Evolutionary conservation across 2,797 vertebrate species (phyloP).

Genomic region (Anomalospiza imberbis): DNA sequence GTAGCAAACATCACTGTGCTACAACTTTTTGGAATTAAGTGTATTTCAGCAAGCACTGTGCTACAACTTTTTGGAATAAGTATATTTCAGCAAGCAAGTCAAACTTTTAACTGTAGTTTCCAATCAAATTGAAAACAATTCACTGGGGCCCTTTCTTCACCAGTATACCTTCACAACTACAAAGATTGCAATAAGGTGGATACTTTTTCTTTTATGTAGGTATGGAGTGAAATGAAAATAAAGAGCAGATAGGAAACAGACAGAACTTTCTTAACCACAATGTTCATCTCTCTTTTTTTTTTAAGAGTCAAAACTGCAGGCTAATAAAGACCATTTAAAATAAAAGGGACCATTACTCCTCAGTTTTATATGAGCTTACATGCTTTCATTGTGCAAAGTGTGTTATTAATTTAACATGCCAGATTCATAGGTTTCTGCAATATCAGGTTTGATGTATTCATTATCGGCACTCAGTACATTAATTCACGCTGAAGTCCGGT

Average conservation of each 20-base stretch:
- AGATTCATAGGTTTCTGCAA: conserved; percentile 99
- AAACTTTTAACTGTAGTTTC: neutral
- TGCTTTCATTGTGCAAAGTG: conserved; percentile 83
- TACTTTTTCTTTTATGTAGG: neutral
- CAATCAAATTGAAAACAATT: neutral
- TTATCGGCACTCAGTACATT: conserved; percentile 96
- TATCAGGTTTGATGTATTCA: conserved; percentile 94
- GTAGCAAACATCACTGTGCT: neutral
- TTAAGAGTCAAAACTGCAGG: conserved; percentile 74
- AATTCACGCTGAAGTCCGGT: conserved; percentile 95
- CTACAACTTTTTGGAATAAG: neutral
- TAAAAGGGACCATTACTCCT: conserved; percentile 83
- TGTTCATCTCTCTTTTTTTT: conserved; percentile 50
- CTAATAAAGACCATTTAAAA: conserved; percentile 83
- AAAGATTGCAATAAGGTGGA: neutral
- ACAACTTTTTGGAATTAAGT: neutral
- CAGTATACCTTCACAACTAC: neutral
- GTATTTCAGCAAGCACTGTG: neutral
- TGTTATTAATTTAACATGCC: conserved; percentile 99
- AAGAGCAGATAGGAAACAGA: conserved; percentile 3
- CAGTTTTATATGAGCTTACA: conserved; percentile 82
- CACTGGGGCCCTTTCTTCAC: neutral
- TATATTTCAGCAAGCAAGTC: neutral
- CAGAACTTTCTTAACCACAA: conserved; percentile 65
- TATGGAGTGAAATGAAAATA: neutral